Base-by-base conservation (phyloP, 37 sponge, comb jelly and placozoan species). In the Eunapius fragilis region DNA sequence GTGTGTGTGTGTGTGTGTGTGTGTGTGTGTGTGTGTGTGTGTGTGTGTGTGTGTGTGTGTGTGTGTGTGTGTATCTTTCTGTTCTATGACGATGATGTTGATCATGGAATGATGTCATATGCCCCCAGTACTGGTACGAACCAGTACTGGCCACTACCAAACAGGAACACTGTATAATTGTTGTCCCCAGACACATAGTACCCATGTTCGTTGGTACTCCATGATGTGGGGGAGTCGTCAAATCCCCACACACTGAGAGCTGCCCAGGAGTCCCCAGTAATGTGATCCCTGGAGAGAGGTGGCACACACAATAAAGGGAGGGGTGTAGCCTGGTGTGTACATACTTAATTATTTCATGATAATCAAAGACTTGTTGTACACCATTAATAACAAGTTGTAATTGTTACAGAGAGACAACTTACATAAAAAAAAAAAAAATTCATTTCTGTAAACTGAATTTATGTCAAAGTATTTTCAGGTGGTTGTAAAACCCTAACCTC, bases 191-290 rank as follows among this genome's bases (percentile, higher is more conserved):
- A 82, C 76, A 71, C 24, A 45, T 35, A 78, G 33, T 80, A 94
- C 6, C 86, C 78, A 41, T 94, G 95, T 76, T 94, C 93, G 48
- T 47, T 36, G 34, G 25, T 74, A 27, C 81, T 76, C 90, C 89
- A 88, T 25, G 88, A 80, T 23, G 92, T 58, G 19, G 95, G 95
- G 25, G 85, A 48, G 47, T 94, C 95, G 24, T 89, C 87, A 77
- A 94, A 92, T 13, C 95, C 95, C 95, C 95, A 94, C 3, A 92
- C 87, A 74, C 26, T 75, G 25, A 94, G 71, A 25, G 83, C 85
- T 31, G 49, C 37, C 93, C 92, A 88, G 22, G 83, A 71, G 25
- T 41, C 71, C 5, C 49, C 58, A 25, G 30, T 9, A 67, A 41
- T 31, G 28, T 34, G 34, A 25, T 50, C 76, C 24, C 58, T 58